These are phyloP conservation scores for Achatina immaculata DNA, from an alignment of 1,140 invertebrate species.

Conservation along the genomic window DNA sequence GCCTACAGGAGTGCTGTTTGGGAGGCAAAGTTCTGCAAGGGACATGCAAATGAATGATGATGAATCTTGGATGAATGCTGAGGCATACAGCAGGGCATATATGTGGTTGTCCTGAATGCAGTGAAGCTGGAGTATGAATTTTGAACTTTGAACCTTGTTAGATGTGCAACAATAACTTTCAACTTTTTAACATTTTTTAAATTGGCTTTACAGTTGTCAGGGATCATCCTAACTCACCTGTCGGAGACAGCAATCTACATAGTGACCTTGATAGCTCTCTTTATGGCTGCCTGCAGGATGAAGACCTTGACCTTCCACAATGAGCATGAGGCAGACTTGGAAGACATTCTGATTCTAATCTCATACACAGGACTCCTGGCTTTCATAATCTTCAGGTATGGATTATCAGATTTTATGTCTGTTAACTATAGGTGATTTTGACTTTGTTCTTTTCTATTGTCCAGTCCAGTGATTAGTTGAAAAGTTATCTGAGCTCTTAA, in stretches of 20 bases:
- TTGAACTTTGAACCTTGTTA: too few relatives aligned
- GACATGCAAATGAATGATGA: too few relatives aligned
- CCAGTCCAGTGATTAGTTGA: background rate
- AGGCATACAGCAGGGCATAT: too few relatives aligned
- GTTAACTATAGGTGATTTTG: background rate
- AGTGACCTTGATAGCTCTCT: slow-evolving; percentile 47
- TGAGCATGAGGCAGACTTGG: slow-evolving; percentile 85
- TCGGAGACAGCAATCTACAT: slow-evolving; percentile 56
- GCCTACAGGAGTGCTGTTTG: too few relatives aligned
- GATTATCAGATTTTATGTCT: background rate
- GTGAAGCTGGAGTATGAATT: too few relatives aligned
- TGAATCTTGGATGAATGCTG: too few relatives aligned
- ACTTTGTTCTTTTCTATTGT: background rate
- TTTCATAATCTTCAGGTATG: slow-evolving; percentile 83
- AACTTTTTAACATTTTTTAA: too few relatives aligned
- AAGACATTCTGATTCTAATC: slow-evolving; percentile 90
- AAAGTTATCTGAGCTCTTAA: background rate
- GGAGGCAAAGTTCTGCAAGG: too few relatives aligned
- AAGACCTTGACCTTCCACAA: slow-evolving; percentile 88
- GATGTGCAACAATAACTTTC: too few relatives aligned
- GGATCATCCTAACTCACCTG: slow-evolving; percentile 49
- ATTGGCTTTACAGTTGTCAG: slow-evolving; percentile 36
- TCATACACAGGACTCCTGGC: slow-evolving; percentile 91
- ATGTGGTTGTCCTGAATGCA: too few relatives aligned
- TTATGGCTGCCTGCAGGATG: slow-evolving; percentile 76